Percentiles rank a stretch among this genome's conserved stretches.
These are phyloP conservation scores for Scrobipalpa atriplicella DNA, from an alignment of 2,888 invertebrate species.

Conservation along the genomic window DNA sequence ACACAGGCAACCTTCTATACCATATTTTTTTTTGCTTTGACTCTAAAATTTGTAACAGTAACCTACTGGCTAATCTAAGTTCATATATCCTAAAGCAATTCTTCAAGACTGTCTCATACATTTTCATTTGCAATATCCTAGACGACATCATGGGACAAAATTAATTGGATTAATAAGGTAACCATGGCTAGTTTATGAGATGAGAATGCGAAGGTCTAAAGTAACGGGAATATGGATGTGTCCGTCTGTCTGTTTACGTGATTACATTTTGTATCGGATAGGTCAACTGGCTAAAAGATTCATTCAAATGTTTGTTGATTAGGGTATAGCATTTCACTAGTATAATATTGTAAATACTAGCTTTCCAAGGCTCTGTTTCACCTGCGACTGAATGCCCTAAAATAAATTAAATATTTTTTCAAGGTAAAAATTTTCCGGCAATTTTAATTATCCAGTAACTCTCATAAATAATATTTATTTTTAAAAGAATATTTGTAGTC, in stretches of 20 bases:
- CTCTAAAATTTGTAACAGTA: no score
- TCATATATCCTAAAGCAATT: background rate
- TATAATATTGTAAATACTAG: no score
- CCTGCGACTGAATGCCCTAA: no score
- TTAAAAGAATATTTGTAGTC: no score
- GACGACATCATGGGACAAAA: slow-evolving; percentile 27
- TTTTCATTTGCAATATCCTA: background rate
- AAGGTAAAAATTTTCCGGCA: no score
- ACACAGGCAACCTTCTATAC: no score
- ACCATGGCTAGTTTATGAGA: slow-evolving; percentile 40
- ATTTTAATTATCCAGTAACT: no score
- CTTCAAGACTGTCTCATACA: background rate
- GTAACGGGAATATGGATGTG: slow-evolving; percentile 50
- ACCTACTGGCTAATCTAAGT: background rate
- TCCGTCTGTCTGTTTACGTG: slow-evolving; percentile 21
- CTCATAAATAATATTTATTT: no score
- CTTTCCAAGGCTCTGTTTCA: no score
- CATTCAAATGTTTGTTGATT: background rate
- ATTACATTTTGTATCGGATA: slow-evolving; percentile 14
- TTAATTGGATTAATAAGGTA: slow-evolving; percentile 51
- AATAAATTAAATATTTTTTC: background rate
- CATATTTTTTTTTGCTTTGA: no score
- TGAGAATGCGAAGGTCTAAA: slow-evolving; percentile 60
- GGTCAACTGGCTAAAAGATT: slow-evolving; percentile 15
- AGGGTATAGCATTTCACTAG: background rate